These are phyloP conservation scores for Dissostichus mawsoni DNA, from an alignment of 2,113 vertebrate genomes.

Conservation along the genomic window DNA sequence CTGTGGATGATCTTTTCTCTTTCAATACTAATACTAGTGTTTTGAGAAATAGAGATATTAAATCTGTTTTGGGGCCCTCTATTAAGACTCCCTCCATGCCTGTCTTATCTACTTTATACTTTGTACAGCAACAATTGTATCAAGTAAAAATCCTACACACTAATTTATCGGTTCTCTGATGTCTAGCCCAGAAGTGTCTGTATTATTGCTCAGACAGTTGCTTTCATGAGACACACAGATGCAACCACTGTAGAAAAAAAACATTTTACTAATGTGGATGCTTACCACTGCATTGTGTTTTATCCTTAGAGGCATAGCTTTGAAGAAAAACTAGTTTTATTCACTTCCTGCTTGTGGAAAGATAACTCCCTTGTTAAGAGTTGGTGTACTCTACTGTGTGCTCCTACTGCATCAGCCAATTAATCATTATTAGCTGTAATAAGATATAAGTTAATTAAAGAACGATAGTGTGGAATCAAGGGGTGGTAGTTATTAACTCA, in stretches of 20 bases:
- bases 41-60: slow-evolving; percentile 6
- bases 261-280: neutral
- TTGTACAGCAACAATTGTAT: slow-evolving; percentile 8
- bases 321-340: slow-evolving; percentile 1
- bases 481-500: slow-evolving; percentile 14
- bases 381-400: neutral
- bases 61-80: neutral
- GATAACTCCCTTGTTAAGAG: neutral
- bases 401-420: neutral
- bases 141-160: slow-evolving; percentile 1
- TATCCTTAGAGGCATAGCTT: slow-evolving; percentile 19
- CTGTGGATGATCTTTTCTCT: neutral
- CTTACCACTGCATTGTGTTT: slow-evolving; percentile 12
- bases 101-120: neutral
- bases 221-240: slow-evolving; percentile 12
- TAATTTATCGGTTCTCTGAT: slow-evolving; percentile 12
- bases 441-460: neutral
- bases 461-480: neutral
- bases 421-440: neutral
- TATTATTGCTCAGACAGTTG: slow-evolving; percentile 1
- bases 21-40: neutral
- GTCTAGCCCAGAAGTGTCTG: neutral
- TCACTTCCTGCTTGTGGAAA: slow-evolving; percentile 16
- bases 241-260: neutral
- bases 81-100: neutral